Percentiles rank a stretch among this genome's conserved stretches.
These are phyloP conservation scores for Drosophila mulleri DNA, from an alignment of 2,888 invertebrate species.

Conservation along the genomic window DNA sequence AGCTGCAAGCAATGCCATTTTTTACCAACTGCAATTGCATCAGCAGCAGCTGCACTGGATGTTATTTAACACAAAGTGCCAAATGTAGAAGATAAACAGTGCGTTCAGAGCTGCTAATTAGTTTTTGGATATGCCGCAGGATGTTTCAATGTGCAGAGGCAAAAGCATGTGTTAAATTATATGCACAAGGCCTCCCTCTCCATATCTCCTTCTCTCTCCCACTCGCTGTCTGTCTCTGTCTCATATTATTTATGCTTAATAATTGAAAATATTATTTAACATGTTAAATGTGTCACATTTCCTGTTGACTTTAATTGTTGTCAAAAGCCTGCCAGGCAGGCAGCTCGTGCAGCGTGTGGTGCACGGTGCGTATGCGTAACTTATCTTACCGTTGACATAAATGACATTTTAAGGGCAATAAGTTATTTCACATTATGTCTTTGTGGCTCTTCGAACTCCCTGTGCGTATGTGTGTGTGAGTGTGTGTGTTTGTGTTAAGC, in stretches of 20 bases:
- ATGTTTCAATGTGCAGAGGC: constrained; percentile 48
- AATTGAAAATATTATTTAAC: constrained; percentile 79
- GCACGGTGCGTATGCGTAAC: constrained; percentile 78
- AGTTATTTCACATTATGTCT: constrained; percentile 80
- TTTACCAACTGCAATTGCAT: not conserved
- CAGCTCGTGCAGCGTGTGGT: constrained; percentile 12
- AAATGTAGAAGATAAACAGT: constrained; percentile 26
- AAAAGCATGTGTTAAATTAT: constrained; percentile 70
- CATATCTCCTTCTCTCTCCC: not conserved
- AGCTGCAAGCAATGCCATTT: not conserved
- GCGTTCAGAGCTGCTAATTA: constrained; percentile 63
- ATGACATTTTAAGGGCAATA: constrained; percentile 82
- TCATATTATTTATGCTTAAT: constrained; percentile 69
- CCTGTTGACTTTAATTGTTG: constrained; percentile 79
- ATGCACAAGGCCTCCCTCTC: not conserved
- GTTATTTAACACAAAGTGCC: constrained; percentile 11
- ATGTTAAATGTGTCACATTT: constrained; percentile 80
- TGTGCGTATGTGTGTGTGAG: constrained; percentile 9
- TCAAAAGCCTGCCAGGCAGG: constrained; percentile 66
- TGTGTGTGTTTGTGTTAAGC: constrained; percentile 35
- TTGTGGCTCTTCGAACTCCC: constrained; percentile 40
- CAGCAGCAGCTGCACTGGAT: not conserved
- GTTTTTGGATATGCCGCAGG: constrained; percentile 75
- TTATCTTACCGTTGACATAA: constrained; percentile 82
- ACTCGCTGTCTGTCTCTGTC: not conserved